These are phyloP conservation scores for Caenorhabditis wallacei DNA, from an alignment of 2,888 invertebrate species.

Conservation along the genomic window DNA sequence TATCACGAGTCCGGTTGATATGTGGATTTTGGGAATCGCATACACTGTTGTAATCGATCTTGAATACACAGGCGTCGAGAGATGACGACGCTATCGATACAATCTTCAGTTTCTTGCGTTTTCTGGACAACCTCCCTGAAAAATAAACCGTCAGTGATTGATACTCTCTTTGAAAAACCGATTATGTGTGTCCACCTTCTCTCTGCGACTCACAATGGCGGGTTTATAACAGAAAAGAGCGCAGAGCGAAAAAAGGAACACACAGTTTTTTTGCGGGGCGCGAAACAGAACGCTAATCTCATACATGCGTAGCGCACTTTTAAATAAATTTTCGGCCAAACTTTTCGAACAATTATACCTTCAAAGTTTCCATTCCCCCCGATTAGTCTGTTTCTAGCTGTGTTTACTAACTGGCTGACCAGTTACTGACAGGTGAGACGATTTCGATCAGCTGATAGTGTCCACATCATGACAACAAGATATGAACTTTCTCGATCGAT, in stretches of 20 bases:
- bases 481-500: not conserved
- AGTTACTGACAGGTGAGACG: not conserved
- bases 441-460: slow-evolving; percentile 7
- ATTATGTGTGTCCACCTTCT: slow-evolving; percentile 58
- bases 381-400: no score
- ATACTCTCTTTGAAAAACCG: slow-evolving; percentile 55
- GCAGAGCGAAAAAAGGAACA: slow-evolving; percentile 28
- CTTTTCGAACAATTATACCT: no score
- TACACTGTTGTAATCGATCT: slow-evolving; percentile 65
- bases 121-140: slow-evolving; percentile 83
- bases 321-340: not conserved
- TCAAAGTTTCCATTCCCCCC: no score
- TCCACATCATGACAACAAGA: not conserved
- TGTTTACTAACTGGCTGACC: not conserved
- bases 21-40: slow-evolving; percentile 68
- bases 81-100: slow-evolving; percentile 69
- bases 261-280: slow-evolving; percentile 17
- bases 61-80: slow-evolving; percentile 65
- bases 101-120: slow-evolving; percentile 83
- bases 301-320: not conserved
- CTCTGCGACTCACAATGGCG: slow-evolving; percentile 24
- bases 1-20: slow-evolving; percentile 64
- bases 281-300: slow-evolving; percentile 26
- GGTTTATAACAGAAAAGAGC: slow-evolving; percentile 43
- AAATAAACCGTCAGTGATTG: slow-evolving; percentile 49